Base-by-base conservation (phyloP, 2,888 invertebrate genomes). In the Eulithis prunata region DNA sequence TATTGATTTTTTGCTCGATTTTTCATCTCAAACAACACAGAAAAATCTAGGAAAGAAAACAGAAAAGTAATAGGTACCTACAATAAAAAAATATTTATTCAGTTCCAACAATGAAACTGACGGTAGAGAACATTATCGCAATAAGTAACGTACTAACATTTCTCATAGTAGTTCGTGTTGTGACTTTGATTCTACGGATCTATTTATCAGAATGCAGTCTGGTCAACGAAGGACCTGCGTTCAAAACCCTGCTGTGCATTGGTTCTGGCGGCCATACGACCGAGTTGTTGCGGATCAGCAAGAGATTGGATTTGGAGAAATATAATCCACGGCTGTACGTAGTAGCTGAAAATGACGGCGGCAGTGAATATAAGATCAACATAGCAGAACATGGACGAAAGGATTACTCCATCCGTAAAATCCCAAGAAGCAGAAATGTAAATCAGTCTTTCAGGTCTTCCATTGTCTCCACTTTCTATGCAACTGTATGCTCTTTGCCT, bases 261-360 rank as follows among this genome's bases (percentile, higher is more conserved):
- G 96, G 96, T 47, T 96, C 96, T 72, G 98, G 98, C 63, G 98
- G 98, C 0, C 99, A 99, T 84, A 99, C 99, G 0, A 96, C 96
- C n/a, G 99, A 99, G 94, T 96, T 99, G 94, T 84, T 99, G 57
- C 94, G 95, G 70, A 91, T 99, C 51, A 85, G 96, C 6, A 90
- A 94, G 72, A 91, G 93, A 38, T 82, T 99, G 53, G 93, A 95
- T 75, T 81, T 86, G n/a, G 78, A 87, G 1, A 94, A 94, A 77
- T 98, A 97, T 82, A 86, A 89, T 0, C 97, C 98, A 0, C 91
- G 98, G 61, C 88, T 95, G 64, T 98, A 98, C 81, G 88, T 98
- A 54, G 87, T 97, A 70, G 97, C 98, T 4, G 93, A 94, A 57
- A 96, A 95, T 63, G 99, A 99, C 87, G 85, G 81, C 11, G 96